Conservation (phyloP, 2,113 vertebrate species). For the Suncus etruscus region DNA sequence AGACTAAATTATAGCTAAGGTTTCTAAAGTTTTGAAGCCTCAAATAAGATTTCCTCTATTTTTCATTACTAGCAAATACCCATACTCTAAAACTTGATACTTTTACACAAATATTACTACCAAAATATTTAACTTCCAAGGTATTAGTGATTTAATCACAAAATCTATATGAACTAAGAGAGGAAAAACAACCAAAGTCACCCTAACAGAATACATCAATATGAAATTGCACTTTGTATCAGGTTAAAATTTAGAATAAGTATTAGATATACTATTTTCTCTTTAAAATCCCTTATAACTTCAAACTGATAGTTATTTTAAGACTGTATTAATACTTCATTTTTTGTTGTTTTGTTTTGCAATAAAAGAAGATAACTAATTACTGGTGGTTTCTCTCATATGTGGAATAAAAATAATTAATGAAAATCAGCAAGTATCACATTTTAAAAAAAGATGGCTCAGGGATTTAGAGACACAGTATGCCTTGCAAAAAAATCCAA, state of each 20-base stretch:
- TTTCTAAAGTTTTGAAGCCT: background rate
- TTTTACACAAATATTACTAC: background rate
- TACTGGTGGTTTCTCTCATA: too few species aligned
- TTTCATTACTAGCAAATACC: background rate
- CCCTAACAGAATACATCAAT: background rate
- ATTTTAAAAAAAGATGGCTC: too few species aligned
- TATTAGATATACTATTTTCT: conserved; percentile 51
- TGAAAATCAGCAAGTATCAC: too few species aligned
- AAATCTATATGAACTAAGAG: conserved; percentile 35
- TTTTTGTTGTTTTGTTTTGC: too few species aligned
- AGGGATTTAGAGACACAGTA: too few species aligned
- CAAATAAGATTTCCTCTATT: background rate
- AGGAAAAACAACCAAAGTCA: too few species aligned
- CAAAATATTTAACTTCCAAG: conserved; percentile 36
- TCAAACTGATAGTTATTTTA: conserved; percentile 22
- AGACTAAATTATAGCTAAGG: background rate
- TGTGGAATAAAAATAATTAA: too few species aligned
- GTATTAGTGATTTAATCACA: background rate
- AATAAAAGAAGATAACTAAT: too few species aligned
- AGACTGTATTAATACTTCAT: background rate
- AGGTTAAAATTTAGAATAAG: conserved; percentile 2
- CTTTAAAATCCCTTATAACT: conserved; percentile 60
- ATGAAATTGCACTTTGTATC: background rate
- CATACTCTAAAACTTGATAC: conserved; percentile 25
- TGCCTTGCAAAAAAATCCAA: too few species aligned